A percentile compares a stretch with the other conserved stretches of the same genome.
phyloP scores from a whole-genome alignment of 2,113 vertebrate species.

The Hydrolagus affinis region DNA sequence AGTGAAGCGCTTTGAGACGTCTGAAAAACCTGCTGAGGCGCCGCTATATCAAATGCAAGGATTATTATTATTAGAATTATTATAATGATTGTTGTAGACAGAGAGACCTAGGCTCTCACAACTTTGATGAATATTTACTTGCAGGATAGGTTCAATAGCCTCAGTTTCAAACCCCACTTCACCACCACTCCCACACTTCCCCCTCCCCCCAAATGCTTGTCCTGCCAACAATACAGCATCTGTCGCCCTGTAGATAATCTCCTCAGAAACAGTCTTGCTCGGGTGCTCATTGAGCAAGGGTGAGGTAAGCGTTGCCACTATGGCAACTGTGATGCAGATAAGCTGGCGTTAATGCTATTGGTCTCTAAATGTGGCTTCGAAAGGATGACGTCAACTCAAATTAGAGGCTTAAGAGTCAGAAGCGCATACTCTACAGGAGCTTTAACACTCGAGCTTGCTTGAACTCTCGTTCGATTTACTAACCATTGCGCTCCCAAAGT shows the following conservation, averaged over 20 bases:
- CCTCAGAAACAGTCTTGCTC: conserved; percentile 38
- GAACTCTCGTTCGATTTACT: neutral
- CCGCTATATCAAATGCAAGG: too few species aligned
- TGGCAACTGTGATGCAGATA: conserved; percentile 47
- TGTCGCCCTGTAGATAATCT: conserved; percentile 39
- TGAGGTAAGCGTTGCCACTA: conserved; percentile 38
- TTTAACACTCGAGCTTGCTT: neutral
- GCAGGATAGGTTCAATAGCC: neutral
- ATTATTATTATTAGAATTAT: neutral
- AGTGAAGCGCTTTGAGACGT: too few species aligned
- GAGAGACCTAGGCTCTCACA: neutral
- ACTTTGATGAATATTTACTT: conserved; percentile 8
- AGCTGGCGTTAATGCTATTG: neutral
- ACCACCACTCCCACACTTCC: too few species aligned
- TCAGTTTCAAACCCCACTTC: neutral
- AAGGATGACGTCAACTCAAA: neutral
- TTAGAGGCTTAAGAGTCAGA: neutral
- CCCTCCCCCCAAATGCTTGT: conserved; percentile 34
- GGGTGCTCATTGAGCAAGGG: conserved; percentile 35
- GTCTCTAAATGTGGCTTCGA: neutral
- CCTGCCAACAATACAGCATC: conserved; percentile 44
- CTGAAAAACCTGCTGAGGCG: too few species aligned
- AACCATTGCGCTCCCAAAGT: neutral
- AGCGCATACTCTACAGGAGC: neutral
- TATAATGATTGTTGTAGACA: neutral